These are phyloP conservation scores for Priocnemis perturbator DNA, from an alignment of 2,888 invertebrate species.

Conservation along the genomic window DNA sequence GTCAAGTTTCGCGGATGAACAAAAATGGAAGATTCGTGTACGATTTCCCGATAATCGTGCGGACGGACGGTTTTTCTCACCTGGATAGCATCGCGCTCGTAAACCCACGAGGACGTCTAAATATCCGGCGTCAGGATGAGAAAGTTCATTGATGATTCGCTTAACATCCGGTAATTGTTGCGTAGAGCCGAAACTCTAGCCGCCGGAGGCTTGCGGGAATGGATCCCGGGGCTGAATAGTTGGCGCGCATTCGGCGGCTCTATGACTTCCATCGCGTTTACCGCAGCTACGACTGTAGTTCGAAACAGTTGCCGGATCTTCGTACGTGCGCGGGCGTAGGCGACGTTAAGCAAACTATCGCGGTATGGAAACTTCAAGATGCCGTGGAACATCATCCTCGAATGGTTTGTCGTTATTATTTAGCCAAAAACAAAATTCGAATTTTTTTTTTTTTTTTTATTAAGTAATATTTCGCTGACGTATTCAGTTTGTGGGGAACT, in stretches of 20 bases:
- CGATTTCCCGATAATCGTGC: no score
- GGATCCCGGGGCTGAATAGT: background rate
- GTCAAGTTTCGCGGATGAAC: no score
- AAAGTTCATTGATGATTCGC: constrained; percentile 43
- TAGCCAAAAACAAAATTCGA: no score
- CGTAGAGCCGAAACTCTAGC: constrained; percentile 30
- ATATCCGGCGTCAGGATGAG: constrained; percentile 18
- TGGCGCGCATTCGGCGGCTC: constrained; percentile 4
- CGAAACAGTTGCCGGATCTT: constrained; percentile 38
- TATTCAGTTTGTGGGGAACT: no score
- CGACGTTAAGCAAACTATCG: no score
- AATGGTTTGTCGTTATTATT: no score
- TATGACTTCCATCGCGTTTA: constrained; percentile 10
- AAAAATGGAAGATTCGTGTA: no score
- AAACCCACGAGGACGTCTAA: background rate
- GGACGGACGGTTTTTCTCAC: no score
- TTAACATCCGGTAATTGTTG: constrained; percentile 40
- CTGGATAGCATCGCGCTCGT: no score
- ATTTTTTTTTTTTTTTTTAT: no score
- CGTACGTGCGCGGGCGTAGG: background rate
- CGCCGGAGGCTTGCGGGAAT: constrained; percentile 32
- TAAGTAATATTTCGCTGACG: no score
- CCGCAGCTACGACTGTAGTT: constrained; percentile 30
- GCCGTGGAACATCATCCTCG: no score
- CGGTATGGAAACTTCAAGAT: constrained; percentile 4